These are phyloP conservation scores for Drosophila lowei DNA, from an alignment of 1,140 invertebrate species.

Conservation along the genomic window DNA sequence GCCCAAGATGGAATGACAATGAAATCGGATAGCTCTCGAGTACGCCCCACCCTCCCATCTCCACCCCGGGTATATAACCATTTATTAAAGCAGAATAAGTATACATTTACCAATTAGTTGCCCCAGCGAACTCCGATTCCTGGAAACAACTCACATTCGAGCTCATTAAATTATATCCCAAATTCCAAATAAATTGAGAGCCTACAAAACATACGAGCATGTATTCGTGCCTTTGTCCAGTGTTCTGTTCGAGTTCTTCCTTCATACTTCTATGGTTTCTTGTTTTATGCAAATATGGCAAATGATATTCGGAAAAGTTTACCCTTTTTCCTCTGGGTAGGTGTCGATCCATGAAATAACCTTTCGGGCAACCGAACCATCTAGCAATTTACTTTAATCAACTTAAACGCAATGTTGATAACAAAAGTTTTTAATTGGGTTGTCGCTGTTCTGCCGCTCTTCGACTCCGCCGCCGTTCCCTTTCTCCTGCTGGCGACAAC, in stretches of 20 bases:
- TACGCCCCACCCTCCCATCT: not conserved
- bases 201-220: not conserved
- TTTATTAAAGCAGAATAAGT: conserved; percentile 31
- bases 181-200: conserved; percentile 13
- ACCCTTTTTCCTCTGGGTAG: conserved; percentile 32
- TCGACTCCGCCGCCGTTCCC: not conserved
- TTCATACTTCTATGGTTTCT: not conserved
- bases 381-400: conserved; percentile 65
- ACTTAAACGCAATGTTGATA: conserved; percentile 63
- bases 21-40: conserved; percentile 29
- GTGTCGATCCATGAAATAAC: conserved; percentile 49
- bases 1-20: conserved; percentile 1
- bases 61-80: not conserved
- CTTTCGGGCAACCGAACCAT: conserved; percentile 32
- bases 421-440: conserved; percentile 79
- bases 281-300: conserved; percentile 46
- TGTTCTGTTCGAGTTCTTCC: not conserved
- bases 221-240: conserved; percentile 7
- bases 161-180: conserved; percentile 24
- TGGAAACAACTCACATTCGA: conserved; percentile 8
- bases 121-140: conserved; percentile 3
- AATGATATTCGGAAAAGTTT: conserved; percentile 53
- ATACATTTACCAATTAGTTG: conserved; percentile 62
- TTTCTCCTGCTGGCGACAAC: conserved; percentile 39
- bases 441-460: conserved; percentile 32